Base-by-base conservation (phyloP, 2,888 invertebrate genomes). In the Oscheius myriophilus region DNA sequence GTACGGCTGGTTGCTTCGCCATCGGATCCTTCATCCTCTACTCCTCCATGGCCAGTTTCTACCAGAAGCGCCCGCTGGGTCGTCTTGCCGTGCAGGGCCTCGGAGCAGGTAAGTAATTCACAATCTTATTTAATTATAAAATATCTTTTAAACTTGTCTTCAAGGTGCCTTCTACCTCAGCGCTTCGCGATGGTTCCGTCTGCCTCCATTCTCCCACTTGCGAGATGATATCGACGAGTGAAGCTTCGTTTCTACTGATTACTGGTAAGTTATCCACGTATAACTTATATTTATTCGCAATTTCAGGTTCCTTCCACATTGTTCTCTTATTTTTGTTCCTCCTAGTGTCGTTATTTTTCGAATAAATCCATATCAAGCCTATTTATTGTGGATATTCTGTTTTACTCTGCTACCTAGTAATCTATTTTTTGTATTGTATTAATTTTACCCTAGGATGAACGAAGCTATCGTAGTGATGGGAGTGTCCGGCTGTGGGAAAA, bases 381-480 rank as follows among this genome's bases (percentile, higher is more conserved):
- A n/a, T n/a, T n/a, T n/a, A n/a, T n/a, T n/a, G n/a, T n/a, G n/a
- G n/a, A 33, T 33, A 6, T 33, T 33, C 9, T 33, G 33, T 33
- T 33, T 3, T 6, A 33, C 9, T 33, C 33, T 33, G 3, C 9
- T 33, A 33, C 33, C 9, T 33, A n/a, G n/a, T n/a, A n/a, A n/a
- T 33, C 33, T 33, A 33, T 6, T 33, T 33, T 33, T n/a, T n/a
- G n/a, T n/a, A n/a, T n/a, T n/a, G n/a, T 14, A 43, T 21, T 1
- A 21, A 16, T 25, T 23, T 21, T 16, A 49, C 16, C 16, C 12
- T 7, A 21, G 33, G 7, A 18, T n/a, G 21, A 41, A 0, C 2
- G 42, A 16, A 43, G 42, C 71, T 14, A 23, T 80, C 12, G 55
- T 82, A 3, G 51, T 80, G 16, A 78, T 81, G 49, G 82, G 80